A percentile compares a stretch with the other conserved stretches of the same genome.
Conservation (phyloP, 2,113 vertebrate species). For the Arenaria interpres region DNA sequence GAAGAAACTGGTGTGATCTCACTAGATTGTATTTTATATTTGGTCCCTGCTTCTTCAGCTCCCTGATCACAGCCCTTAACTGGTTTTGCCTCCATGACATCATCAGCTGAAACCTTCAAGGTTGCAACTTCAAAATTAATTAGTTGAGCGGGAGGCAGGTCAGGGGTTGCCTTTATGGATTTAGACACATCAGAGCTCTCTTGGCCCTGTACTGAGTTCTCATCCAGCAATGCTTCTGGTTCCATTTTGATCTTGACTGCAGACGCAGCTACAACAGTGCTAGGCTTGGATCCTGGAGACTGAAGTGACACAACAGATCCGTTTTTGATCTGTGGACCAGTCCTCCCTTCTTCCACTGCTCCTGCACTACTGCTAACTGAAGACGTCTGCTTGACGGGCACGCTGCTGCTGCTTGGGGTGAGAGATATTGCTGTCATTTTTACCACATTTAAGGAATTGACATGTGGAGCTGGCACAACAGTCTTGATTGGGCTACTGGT, state of each 20-base stretch:
- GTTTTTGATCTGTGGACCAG: conserved; percentile 80
- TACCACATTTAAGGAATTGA: conserved; percentile 91
- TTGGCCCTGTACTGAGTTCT: conserved; percentile 74
- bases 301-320: conserved; percentile 84
- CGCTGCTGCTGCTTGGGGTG: conserved; percentile 77
- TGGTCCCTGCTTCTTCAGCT: conserved; percentile 77
- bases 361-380: conserved; percentile 72
- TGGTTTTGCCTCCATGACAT: conserved; percentile 78
- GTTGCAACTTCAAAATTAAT: conserved; percentile 63
- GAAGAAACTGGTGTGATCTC: conserved; percentile 74
- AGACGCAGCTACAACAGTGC: conserved; percentile 53
- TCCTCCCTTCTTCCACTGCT: conserved; percentile 76
- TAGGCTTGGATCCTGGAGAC: conserved; percentile 78
- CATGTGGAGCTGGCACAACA: conserved; percentile 89
- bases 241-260: conserved; percentile 87
- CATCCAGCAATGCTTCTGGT: conserved; percentile 83
- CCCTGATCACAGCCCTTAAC: conserved; percentile 73
- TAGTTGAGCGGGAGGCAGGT: conserved; percentile 66
- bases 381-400: conserved; percentile 83
- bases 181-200: conserved; percentile 68
- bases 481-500: conserved; percentile 94
- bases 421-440: conserved; percentile 96
- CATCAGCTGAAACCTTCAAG: conserved; percentile 83
- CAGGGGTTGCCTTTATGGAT: conserved; percentile 57
- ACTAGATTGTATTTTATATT: conserved; percentile 72